These are phyloP conservation scores for Drosophila nigricruria DNA, from an alignment of 2,888 invertebrate species.

Conservation along the genomic window DNA sequence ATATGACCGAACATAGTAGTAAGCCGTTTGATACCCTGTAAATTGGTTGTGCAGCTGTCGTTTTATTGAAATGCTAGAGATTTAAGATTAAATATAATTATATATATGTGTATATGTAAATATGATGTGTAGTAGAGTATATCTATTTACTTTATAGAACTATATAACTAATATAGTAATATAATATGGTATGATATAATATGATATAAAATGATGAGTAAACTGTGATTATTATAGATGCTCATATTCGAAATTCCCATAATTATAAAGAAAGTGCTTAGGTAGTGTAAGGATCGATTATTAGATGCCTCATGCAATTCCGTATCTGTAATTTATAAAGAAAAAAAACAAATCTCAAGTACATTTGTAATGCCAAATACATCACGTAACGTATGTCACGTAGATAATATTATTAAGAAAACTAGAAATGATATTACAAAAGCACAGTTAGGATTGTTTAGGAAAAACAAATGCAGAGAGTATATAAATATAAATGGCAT, in stretches of 20 bases:
- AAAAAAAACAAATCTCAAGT: not conserved
- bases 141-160: not conserved
- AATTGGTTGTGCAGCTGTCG: not conserved
- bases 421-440: not conserved
- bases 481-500: not conserved
- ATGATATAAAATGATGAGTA: not conserved
- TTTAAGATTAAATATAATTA: not conserved
- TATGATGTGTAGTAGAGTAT: not conserved
- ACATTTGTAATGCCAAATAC: not conserved
- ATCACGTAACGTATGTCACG: constrained; percentile 12
- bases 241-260: not conserved
- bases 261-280: no score
- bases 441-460: not conserved
- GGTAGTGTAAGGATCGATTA: no score
- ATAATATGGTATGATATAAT: not conserved
- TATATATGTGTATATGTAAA: not conserved
- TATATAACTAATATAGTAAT: not conserved
- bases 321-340: not conserved
- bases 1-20: constrained; percentile 35
- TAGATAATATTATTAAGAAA: not conserved
- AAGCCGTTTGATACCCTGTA: constrained; percentile 40
- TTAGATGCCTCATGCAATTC: not conserved
- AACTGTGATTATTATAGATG: not conserved
- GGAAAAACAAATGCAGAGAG: not conserved
- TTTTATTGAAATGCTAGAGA: not conserved